Base-by-base conservation (phyloP, 2,797 vertebrate genomes). In the Enteromius trimaculatus region DNA sequence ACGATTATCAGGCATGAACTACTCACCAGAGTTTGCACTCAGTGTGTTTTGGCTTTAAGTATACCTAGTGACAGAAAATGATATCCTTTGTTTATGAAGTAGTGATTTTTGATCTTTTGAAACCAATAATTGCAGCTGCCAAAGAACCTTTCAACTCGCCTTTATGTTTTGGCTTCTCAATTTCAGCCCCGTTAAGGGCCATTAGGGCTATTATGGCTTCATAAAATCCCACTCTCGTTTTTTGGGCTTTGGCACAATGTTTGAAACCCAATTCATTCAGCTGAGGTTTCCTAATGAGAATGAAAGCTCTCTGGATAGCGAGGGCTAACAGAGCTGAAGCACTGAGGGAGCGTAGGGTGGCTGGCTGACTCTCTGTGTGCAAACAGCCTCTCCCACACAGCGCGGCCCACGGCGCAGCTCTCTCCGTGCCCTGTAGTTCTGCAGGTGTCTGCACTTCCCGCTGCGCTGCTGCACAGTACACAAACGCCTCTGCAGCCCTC, bases 371-470 rank as follows among this genome's bases (percentile, higher is more conserved):
- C 64, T 86, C 78, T 65, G 77, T 82, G 80, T 82, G 81, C 55
- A 85, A 86, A 84, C 75, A 81, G 55, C 26, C 79, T 86, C 37
- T 75, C 71, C 86, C 83, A 89, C 79, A 77, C 78, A 88, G 55
- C 34, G 60, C 76, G 39, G 55, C 70, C 80, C 64, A 80, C 70
- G 82, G 58, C 76, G 69, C 62, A 82, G 81, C 78, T 81, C 55
- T 79, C 51, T 80, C 62, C 3, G 9, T 60, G 13, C 81, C 80
- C 83, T 86, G 65, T 71, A 64, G 47, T 80, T 84, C 66, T 76
- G 13, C 78, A 79, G 51, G 77, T 87, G 34, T 86, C 80, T 77
- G 49, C 75, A 87, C 44, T 77, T 77, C 80, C 71, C 19, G 60
- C 29, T 55, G 75, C 77, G 49, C 76, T 62, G 47, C 69, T 21